phyloP scores from a whole-genome alignment of 2,888 invertebrate species.

The Heliconius ethilla region DNA sequence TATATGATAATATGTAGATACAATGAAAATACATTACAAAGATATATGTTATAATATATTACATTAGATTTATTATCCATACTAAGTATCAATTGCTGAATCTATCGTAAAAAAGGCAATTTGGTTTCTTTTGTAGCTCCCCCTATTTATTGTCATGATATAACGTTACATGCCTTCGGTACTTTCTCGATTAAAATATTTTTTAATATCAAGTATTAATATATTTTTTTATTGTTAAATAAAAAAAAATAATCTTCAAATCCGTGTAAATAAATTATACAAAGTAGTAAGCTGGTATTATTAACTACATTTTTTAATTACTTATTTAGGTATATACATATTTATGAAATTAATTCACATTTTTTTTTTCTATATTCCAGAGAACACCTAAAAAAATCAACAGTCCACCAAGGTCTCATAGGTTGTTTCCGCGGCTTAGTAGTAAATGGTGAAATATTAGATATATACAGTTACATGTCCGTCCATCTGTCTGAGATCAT shows the following conservation, averaged over 20 bases:
- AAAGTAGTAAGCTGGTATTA: too few species aligned
- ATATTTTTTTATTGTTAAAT: too few species aligned
- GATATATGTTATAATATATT: not conserved
- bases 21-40: not conserved
- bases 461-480: constrained; percentile 96
- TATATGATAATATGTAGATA: not conserved
- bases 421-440: constrained; percentile 96
- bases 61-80: constrained; percentile 1
- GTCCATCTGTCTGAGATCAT: constrained; percentile 95
- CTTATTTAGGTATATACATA: too few species aligned
- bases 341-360: not conserved
- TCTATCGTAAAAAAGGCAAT: constrained; percentile 10
- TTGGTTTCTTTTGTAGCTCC: constrained; percentile 3
- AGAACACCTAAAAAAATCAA: constrained; percentile 90
- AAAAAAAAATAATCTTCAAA: too few species aligned
- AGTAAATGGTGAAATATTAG: constrained; percentile 94
- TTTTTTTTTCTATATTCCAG: constrained; percentile 69
- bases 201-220: too few species aligned
- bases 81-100: constrained; percentile 6
- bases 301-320: too few species aligned
- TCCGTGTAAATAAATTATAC: too few species aligned
- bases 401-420: constrained; percentile 93
- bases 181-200: too few species aligned
- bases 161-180: not conserved
- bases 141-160: not conserved